Percentiles rank a stretch among this genome's conserved stretches.
These are phyloP conservation scores for Sceliomorpha sp. DNA, from an alignment of 2,888 invertebrate genomes.

Conservation along the genomic window DNA sequence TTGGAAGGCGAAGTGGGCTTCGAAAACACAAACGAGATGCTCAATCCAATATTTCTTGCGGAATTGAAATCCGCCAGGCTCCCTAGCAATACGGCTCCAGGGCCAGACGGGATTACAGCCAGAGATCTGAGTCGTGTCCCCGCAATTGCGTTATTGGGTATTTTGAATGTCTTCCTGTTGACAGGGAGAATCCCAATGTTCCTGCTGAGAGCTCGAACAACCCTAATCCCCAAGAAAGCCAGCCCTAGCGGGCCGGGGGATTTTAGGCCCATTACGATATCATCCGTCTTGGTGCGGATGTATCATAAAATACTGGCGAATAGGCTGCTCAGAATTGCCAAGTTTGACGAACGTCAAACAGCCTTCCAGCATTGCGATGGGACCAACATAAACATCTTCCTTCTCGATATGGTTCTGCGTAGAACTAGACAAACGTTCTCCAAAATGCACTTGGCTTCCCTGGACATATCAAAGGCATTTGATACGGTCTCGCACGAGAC, in stretches of 20 bases:
- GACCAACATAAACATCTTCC: constrained; percentile 66
- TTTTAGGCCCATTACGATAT: constrained; percentile 48
- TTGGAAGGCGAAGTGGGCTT: too few relatives aligned
- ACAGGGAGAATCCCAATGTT: constrained; percentile 36
- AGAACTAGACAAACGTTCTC: not conserved
- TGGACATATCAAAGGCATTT: constrained; percentile 32
- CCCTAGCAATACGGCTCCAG: constrained; percentile 10
- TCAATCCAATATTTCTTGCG: too few relatives aligned
- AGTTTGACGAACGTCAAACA: constrained; percentile 34
- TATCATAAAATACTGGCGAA: constrained; percentile 36
- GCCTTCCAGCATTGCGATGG: constrained; percentile 61
- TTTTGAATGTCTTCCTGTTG: constrained; percentile 48
- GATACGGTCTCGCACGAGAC: constrained; percentile 22
- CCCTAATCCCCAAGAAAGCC: constrained; percentile 44
- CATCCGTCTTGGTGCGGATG: constrained; percentile 33
- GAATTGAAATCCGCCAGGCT: too few relatives aligned
- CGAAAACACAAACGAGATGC: too few relatives aligned
- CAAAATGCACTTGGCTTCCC: constrained; percentile 27
- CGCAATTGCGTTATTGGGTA: constrained; percentile 40
- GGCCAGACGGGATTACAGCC: constrained; percentile 8
- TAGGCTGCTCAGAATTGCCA: not conserved
- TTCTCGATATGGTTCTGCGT: constrained; percentile 61
- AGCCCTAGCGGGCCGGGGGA: constrained; percentile 16
- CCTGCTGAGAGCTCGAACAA: constrained; percentile 26
- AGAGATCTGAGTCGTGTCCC: constrained; percentile 25